Evolutionary conservation across 2,113 vertebrate genomes (phyloP).

Genomic region (Colossoma macropomum): DNA sequence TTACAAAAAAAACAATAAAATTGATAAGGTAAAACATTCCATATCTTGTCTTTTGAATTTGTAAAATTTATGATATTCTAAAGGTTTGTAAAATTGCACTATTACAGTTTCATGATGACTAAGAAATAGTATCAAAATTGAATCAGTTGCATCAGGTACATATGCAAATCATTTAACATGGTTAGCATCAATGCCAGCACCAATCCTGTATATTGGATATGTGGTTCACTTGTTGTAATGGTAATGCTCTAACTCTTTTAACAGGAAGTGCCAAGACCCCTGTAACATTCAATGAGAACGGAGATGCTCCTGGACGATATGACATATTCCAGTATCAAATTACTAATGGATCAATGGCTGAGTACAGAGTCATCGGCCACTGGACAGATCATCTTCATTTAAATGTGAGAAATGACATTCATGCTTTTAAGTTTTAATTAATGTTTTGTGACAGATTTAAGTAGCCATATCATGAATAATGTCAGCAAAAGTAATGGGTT

Average conservation of each 20-base stretch:
- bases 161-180: not conserved
- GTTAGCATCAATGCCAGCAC: not conserved
- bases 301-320: conserved; percentile 96
- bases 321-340: conserved; percentile 99
- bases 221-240: not conserved
- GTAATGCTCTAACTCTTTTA: conserved; percentile 1
- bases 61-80: too few relatives aligned
- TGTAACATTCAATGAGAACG: conserved; percentile 95
- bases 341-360: conserved; percentile 82
- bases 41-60: too few relatives aligned
- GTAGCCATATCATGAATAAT: not conserved
- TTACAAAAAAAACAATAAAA: too few relatives aligned
- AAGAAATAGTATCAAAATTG: too few relatives aligned
- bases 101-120: too few relatives aligned
- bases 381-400: conserved; percentile 95
- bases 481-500: not conserved
- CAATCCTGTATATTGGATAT: not conserved
- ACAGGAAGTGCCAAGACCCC: conserved; percentile 94
- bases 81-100: too few relatives aligned
- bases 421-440: not conserved
- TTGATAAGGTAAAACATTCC: too few relatives aligned
- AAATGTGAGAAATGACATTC: conserved; percentile 78
- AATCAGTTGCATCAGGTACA: not conserved
- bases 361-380: conserved; percentile 93
- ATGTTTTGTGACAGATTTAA: not conserved